phyloP scores from a whole-genome alignment of 2,113 vertebrate genomes.

The Macheiramphus alcinus region DNA sequence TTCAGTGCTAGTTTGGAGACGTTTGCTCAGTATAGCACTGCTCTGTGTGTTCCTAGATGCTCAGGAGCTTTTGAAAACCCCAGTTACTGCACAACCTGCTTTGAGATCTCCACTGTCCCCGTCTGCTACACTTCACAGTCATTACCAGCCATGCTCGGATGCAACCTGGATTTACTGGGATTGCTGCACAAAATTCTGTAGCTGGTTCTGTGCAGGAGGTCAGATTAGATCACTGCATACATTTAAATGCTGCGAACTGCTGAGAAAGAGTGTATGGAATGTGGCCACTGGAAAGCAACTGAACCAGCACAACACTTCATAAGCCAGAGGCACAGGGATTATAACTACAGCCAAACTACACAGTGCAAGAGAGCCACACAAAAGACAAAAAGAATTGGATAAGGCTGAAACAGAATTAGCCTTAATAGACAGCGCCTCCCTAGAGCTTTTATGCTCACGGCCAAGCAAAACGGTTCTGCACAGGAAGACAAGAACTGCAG shows the following conservation, averaged over 20 bases:
- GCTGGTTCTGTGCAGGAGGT: neutral
- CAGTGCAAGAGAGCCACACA: constrained; percentile 23
- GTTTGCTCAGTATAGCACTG: neutral
- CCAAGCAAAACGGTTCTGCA: constrained; percentile 47
- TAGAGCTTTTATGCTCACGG: constrained; percentile 30
- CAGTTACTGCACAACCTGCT: neutral
- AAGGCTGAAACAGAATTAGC: constrained; percentile 45
- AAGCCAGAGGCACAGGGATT: constrained; percentile 12
- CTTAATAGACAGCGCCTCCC: constrained; percentile 40
- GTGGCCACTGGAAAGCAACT: neutral
- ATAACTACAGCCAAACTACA: constrained; percentile 34
- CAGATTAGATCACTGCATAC: neutral
- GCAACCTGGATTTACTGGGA: neutral
- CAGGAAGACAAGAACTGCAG: constrained; percentile 55
- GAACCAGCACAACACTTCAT: neutral
- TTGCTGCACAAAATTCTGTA: neutral
- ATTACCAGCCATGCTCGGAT: neutral
- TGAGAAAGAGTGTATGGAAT: neutral
- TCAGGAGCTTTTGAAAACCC: neutral
- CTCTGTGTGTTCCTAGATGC: neutral
- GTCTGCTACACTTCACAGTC: neutral
- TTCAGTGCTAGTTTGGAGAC: neutral
- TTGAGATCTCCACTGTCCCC: neutral
- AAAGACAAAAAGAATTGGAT: constrained; percentile 31
- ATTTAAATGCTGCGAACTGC: neutral